A percentile compares a stretch with the other conserved stretches of the same genome.
phyloP scores from a whole-genome alignment of 1,140 invertebrate genomes.

The Steinernema feltiae region DNA sequence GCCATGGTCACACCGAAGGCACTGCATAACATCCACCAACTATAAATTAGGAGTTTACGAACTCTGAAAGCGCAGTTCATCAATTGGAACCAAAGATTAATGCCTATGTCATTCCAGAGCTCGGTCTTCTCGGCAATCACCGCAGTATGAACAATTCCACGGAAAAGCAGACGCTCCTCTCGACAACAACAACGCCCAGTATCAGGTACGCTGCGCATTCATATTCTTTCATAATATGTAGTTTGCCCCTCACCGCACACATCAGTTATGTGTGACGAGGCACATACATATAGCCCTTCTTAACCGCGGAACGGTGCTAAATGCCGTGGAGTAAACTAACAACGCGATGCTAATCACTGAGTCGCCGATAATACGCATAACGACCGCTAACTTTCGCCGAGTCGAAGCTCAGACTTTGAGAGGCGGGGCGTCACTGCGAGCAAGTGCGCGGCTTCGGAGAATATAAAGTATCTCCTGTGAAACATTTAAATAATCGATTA shows the following conservation, averaged over 20 bases:
- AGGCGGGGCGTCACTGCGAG: neutral
- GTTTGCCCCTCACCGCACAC: neutral
- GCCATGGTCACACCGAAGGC: neutral
- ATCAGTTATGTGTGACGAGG: no score
- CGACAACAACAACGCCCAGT: neutral
- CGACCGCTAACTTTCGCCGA: neutral
- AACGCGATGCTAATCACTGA: slow-evolving; percentile 7
- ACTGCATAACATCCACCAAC: neutral
- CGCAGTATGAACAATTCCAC: neutral
- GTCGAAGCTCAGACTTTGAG: neutral
- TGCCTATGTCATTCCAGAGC: neutral
- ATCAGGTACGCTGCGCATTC: slow-evolving; percentile 2
- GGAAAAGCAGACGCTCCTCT: slow-evolving; percentile 8
- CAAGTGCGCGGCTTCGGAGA: slow-evolving; percentile 7
- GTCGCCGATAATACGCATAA: slow-evolving; percentile 4
- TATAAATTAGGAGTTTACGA: neutral
- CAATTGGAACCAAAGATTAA: no score
- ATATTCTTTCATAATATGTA: neutral
- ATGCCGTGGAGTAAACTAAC: neutral
- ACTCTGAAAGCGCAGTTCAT: no score
- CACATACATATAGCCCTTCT: no score
- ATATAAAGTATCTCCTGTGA: slow-evolving; percentile 9
- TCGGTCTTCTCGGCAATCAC: slow-evolving; percentile 8
- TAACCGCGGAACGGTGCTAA: no score
- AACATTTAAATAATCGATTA: slow-evolving; percentile 15